Evolutionary conservation across 2,888 invertebrate species (phyloP).

Genomic region (Rotaria macrura): DNA sequence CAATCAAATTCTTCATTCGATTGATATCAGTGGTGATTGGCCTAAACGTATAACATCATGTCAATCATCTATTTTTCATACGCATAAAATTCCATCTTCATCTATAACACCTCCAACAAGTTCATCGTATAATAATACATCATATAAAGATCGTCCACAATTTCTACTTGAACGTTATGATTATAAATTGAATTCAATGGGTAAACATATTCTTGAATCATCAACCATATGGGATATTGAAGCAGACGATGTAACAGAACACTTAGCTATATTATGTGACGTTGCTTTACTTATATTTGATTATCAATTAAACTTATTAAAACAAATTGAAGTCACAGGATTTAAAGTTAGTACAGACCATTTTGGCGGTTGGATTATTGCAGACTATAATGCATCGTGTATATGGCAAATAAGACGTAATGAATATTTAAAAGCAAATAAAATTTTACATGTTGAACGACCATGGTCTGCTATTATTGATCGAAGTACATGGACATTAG

Average conservation of each 20-base stretch:
- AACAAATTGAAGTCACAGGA: constrained; percentile 13
- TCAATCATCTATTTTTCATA: constrained; percentile 5
- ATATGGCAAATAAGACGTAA: constrained; percentile 13
- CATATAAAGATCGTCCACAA: not conserved
- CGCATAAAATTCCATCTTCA: not conserved
- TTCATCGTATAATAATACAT: not conserved
- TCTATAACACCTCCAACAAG: not conserved
- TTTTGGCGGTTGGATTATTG: constrained; percentile 13
- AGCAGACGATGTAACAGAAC: not conserved
- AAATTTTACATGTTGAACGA: constrained; percentile 22
- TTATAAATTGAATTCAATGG: not conserved
- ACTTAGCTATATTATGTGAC: constrained; percentile 17
- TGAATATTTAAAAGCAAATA: constrained; percentile 1
- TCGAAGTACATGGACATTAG: not conserved
- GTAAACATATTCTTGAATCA: constrained; percentile 17
- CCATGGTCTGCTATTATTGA: constrained; percentile 4
- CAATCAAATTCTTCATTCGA: not conserved
- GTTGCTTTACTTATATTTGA: constrained; percentile 19
- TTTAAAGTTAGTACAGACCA: constrained; percentile 7
- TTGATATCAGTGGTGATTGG: constrained; percentile 6
- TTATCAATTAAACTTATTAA: constrained; percentile 8
- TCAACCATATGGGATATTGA: constrained; percentile 7
- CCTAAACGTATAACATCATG: constrained; percentile 14
- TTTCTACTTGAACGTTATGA: constrained; percentile 20
- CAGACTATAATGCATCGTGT: constrained; percentile 11